phyloP scores from a whole-genome alignment of 2,113 vertebrate species.

The Oncorhynchus mykiss region DNA sequence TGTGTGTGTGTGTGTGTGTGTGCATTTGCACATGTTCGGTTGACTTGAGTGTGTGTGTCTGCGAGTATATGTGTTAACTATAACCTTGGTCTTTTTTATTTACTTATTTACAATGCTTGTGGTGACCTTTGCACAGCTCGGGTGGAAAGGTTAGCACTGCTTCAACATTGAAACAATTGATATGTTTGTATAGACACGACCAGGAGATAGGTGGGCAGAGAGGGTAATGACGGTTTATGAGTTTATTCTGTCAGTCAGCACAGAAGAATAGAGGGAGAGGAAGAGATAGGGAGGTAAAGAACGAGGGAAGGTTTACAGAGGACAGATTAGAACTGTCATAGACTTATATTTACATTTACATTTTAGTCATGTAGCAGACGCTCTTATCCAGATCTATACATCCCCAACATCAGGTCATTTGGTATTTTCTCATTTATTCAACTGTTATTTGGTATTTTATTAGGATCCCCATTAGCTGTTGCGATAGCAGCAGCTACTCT shows the following conservation, averaged over 20 bases:
- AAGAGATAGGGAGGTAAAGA: conserved; percentile 32
- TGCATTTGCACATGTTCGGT: not conserved
- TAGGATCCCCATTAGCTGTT: too few relatives aligned
- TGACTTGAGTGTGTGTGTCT: not conserved
- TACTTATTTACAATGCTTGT: conserved; percentile 49
- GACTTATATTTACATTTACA: not conserved
- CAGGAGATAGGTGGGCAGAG: conserved; percentile 35
- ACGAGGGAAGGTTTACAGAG: conserved; percentile 30
- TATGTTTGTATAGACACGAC: conserved; percentile 69
- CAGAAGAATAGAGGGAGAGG: conserved; percentile 15
- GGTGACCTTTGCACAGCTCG: conserved; percentile 70
- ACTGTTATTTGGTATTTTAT: not conserved
- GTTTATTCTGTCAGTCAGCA: conserved; percentile 48
- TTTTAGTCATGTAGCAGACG: not conserved
- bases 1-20: conserved; percentile 10
- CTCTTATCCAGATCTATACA: conserved; percentile 24
- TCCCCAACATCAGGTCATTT: conserved; percentile 56
- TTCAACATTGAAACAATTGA: conserved; percentile 72
- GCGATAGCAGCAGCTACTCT: too few relatives aligned
- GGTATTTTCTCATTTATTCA: conserved; percentile 11
- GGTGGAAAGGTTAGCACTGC: conserved; percentile 63
- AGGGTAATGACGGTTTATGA: conserved; percentile 63
- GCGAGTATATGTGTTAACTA: not conserved
- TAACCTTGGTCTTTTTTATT: conserved; percentile 23
- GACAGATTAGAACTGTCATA: conserved; percentile 29